A percentile compares a stretch with the other conserved stretches of the same genome.
phyloP scores from a whole-genome alignment of 2,113 vertebrate species.

The Anarrhichthys ocellatus region DNA sequence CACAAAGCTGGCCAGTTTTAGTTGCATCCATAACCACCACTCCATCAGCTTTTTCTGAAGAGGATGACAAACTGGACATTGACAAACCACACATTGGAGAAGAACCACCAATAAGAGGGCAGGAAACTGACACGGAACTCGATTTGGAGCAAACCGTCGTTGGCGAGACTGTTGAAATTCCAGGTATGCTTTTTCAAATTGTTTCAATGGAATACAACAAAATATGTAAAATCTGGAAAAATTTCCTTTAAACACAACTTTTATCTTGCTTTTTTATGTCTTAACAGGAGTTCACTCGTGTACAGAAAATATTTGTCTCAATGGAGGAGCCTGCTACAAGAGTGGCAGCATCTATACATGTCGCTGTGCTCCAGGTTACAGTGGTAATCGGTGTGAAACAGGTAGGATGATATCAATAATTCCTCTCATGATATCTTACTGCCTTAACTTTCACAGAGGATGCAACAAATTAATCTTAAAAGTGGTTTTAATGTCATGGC shows the following conservation, averaged over 20 bases:
- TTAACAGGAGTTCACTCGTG: slow-evolving; percentile 87
- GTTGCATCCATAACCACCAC: slow-evolving; percentile 28
- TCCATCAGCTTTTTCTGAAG: slow-evolving; percentile 22
- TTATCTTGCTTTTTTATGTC: slow-evolving; percentile 32
- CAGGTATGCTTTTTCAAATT: slow-evolving; percentile 68
- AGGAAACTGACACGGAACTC: slow-evolving; percentile 36
- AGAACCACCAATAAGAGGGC: slow-evolving; percentile 13
- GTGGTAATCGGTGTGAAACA: slow-evolving; percentile 91
- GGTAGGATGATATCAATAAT: slow-evolving; percentile 77
- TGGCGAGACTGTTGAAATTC: slow-evolving; percentile 77
- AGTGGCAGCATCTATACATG: slow-evolving; percentile 86
- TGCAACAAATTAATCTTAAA: neutral
- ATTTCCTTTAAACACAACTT: neutral
- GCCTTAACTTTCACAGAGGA: neutral
- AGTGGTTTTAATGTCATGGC: neutral
- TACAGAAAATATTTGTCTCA: slow-evolving; percentile 87
- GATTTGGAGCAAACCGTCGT: slow-evolving; percentile 67
- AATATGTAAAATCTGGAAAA: neutral
- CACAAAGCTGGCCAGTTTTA: slow-evolving; percentile 29
- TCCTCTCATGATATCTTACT: neutral
- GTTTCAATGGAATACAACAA: slow-evolving; percentile 3
- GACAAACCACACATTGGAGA: slow-evolving; percentile 34
- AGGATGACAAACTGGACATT: slow-evolving; percentile 18
- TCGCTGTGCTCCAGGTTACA: slow-evolving; percentile 92
- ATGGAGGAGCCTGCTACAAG: slow-evolving; percentile 91